phyloP scores from a whole-genome alignment of 2,888 invertebrate species.

The Plebejus melissa region DNA sequence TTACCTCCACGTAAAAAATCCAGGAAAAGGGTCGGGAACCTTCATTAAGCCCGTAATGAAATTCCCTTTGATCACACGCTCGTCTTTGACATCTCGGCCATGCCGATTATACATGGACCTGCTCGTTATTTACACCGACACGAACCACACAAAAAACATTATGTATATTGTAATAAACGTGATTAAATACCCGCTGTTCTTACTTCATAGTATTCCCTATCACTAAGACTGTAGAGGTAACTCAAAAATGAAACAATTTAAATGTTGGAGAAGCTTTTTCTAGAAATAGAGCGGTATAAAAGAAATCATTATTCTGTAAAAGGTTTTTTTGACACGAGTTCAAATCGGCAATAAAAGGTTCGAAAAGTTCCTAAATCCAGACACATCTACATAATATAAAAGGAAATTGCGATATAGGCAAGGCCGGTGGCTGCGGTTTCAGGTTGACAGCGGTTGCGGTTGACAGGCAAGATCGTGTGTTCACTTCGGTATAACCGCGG shows the following conservation, averaged over 20 bases:
- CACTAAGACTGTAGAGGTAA: too few relatives aligned
- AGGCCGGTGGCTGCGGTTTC: too few relatives aligned
- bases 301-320: too few relatives aligned
- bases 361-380: neutral
- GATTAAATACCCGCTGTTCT: neutral
- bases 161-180: too few relatives aligned
- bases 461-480: neutral
- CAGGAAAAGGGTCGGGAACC: conserved; percentile 17
- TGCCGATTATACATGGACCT: conserved; percentile 3
- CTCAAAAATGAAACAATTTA: too few relatives aligned
- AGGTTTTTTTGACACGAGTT: too few relatives aligned
- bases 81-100: conserved; percentile 9
- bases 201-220: too few relatives aligned
- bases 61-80: conserved; percentile 18
- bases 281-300: too few relatives aligned
- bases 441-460: too few relatives aligned
- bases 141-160: neutral
- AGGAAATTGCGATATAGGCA: neutral
- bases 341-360: too few relatives aligned
- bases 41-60: conserved; percentile 5
- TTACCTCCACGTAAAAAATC: neutral
- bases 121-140: neutral
- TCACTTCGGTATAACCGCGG: conserved; percentile 10
- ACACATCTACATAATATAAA: neutral
- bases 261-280: too few relatives aligned